A percentile compares a stretch with the other conserved stretches of the same genome.
Evolutionary conservation across 1,140 invertebrate species (phyloP).

Genomic region (Drosophila navojoa): DNA sequence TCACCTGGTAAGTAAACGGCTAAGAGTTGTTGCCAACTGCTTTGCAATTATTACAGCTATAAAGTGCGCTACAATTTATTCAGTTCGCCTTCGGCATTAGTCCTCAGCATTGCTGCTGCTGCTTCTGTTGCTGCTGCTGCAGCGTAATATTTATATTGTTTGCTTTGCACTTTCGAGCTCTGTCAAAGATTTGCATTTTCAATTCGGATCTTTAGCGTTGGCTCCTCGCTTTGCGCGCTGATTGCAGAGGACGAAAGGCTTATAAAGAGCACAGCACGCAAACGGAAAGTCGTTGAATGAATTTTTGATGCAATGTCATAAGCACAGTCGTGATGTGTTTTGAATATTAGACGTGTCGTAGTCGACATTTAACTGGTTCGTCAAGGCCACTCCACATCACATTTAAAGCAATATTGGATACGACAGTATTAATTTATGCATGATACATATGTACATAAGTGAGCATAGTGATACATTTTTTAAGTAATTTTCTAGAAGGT

Average conservation of each 20-base stretch:
- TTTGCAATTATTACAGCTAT: conserved; percentile 74
- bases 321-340: background rate
- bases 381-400: too few species aligned
- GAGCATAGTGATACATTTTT: too few species aligned
- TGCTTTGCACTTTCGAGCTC: conserved; percentile 77
- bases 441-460: too few species aligned
- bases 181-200: conserved; percentile 78
- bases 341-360: background rate
- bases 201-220: conserved; percentile 55
- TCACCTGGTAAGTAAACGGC: conserved; percentile 18
- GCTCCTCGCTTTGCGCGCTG: conserved; percentile 30
- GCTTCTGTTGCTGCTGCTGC: conserved; percentile 4
- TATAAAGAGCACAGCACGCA: conserved; percentile 12
- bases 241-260: conserved; percentile 10
- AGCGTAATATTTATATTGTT: conserved; percentile 56
- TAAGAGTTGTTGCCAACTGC: conserved; percentile 63
- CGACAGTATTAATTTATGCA: too few species aligned
- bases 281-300: conserved; percentile 1
- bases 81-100: conserved; percentile 40
- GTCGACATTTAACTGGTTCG: too few species aligned
- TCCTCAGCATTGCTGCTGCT: conserved; percentile 9
- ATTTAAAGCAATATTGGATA: too few species aligned
- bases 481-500: too few species aligned
- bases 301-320: background rate
- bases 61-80: conserved; percentile 72